Percentiles rank a stretch among this genome's conserved stretches.
Evolutionary conservation across 2,888 invertebrate species (phyloP).

Genomic region (Tachina fera): DNA sequence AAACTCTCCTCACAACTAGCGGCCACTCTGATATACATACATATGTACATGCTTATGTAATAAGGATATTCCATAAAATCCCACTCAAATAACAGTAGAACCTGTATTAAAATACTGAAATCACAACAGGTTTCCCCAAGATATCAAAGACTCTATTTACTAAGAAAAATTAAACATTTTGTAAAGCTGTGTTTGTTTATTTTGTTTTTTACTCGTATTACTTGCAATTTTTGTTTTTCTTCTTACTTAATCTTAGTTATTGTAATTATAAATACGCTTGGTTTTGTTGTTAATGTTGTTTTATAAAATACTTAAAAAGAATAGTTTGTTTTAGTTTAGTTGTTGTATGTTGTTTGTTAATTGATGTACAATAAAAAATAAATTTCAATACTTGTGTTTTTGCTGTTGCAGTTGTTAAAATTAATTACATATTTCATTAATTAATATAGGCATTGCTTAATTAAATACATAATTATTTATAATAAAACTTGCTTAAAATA

Average conservation of each 20-base stretch:
- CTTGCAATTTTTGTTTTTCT: conserved; percentile 32
- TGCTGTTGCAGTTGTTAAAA: conserved; percentile 44
- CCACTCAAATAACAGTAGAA: too few species aligned
- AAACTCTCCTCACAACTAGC: too few species aligned
- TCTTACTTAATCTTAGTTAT: conserved; percentile 58
- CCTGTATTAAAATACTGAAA: too few species aligned
- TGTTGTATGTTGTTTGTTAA: conserved; percentile 55
- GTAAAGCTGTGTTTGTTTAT: conserved; percentile 41
- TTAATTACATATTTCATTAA: conserved; percentile 39
- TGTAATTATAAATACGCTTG: conserved; percentile 48
- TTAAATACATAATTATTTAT: conserved; percentile 64
- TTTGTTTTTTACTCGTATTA: conserved; percentile 34
- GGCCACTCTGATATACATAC: too few species aligned
- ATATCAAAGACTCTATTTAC: neutral
- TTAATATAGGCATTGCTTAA: conserved; percentile 38
- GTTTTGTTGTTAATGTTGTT: conserved; percentile 55
- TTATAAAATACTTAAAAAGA: conserved; percentile 67
- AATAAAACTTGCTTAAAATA: conserved; percentile 66
- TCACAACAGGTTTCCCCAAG: neutral
- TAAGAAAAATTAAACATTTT: neutral
- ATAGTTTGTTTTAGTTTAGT: conserved; percentile 62
- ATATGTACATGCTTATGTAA: neutral
- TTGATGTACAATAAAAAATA: conserved; percentile 70
- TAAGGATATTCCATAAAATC: neutral
- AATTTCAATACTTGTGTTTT: conserved; percentile 65